Conservation (phyloP, 1,140 invertebrate genomes). For the Triops cancriformis region DNA sequence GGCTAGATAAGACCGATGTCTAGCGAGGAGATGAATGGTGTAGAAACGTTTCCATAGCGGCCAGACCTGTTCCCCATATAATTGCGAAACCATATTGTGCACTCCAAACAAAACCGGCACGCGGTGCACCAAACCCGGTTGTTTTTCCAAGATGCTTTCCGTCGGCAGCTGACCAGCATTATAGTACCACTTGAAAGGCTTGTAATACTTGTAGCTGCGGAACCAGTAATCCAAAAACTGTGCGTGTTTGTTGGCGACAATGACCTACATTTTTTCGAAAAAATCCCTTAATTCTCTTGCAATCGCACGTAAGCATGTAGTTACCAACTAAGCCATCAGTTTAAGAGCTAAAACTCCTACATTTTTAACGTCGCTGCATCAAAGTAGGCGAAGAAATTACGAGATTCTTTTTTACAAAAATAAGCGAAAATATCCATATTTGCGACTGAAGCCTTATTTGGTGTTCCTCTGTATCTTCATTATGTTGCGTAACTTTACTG, state of each 20-base stretch:
- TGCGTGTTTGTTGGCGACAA: constrained; percentile 37
- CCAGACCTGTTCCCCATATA: constrained; percentile 25
- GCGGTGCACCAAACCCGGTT: constrained; percentile 34
- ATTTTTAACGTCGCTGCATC: too few relatives aligned
- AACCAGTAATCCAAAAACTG: constrained; percentile 36
- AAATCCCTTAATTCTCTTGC: constrained; percentile 8
- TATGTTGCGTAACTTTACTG: neutral
- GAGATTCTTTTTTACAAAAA: too few relatives aligned
- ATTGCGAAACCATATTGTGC: constrained; percentile 27
- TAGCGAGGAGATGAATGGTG: constrained; percentile 34
- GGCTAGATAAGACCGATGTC: constrained; percentile 29
- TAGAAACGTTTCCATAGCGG: constrained; percentile 31
- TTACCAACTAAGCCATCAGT: too few relatives aligned
- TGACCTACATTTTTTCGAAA: constrained; percentile 31
- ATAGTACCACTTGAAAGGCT: constrained; percentile 36
- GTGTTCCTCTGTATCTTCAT: too few relatives aligned
- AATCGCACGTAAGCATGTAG: neutral
- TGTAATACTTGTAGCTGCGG: constrained; percentile 35
- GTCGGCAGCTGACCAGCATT: constrained; percentile 37
- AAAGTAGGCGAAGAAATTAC: too few relatives aligned
- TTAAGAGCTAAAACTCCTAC: too few relatives aligned
- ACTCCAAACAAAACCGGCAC: constrained; percentile 35
- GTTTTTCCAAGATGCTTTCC: constrained; percentile 31
- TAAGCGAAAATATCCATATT: too few relatives aligned
- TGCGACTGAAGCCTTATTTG: too few relatives aligned